Evolutionary conservation across 2,797 vertebrate species (phyloP), one percentile per base, ranked within the genome.

Genomic region (Netta rufina): DNA sequence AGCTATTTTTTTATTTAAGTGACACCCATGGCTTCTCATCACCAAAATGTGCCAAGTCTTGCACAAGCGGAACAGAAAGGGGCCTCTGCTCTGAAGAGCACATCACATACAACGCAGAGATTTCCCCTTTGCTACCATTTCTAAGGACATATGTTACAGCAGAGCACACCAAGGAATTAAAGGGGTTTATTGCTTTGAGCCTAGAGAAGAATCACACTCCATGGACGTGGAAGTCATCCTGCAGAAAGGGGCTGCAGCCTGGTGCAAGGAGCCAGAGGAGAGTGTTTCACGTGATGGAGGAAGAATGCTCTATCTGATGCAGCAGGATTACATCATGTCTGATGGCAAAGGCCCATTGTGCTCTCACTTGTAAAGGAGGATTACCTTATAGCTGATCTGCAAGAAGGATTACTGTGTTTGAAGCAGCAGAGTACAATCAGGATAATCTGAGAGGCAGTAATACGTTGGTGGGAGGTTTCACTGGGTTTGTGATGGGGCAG

Each of bases 351-450:
- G 78, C 85, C 92, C 92, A 92, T 94, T 95, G 96, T 95, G 85
- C 89, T 95, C 90, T 56, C 12, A 2, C 95, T 90, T 87, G 89
- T 90, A 90, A 93, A 96, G 92, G 78, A 95, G 94, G 95, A 96
- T 97, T 97, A 97, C 88, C 10, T 61, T 36, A 9, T 89, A 95
- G 95, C 96, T 96, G 95, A 97, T 96, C 93, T 91, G 86, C 87
- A 85, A 66, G 84, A 90, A 92, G 95, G 95, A 96, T 96, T 96
- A 96, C 20, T 81, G 93, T 67, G 91, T 92, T 92, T 95, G 93
- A 93, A 96, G 82, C 16, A 0, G 89, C 67, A 25, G 19, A 27
- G 87, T 41, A 73, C 91, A 73, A 28, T 64, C 84, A 62, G 84
- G 84, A 79, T 86, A 86, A 67, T 75, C 43, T 38, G 84, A 66